Evolutionary conservation across 2,113 vertebrate genomes (phyloP), one percentile per base, ranked within the genome.

Genomic region (Bubo bubo): DNA sequence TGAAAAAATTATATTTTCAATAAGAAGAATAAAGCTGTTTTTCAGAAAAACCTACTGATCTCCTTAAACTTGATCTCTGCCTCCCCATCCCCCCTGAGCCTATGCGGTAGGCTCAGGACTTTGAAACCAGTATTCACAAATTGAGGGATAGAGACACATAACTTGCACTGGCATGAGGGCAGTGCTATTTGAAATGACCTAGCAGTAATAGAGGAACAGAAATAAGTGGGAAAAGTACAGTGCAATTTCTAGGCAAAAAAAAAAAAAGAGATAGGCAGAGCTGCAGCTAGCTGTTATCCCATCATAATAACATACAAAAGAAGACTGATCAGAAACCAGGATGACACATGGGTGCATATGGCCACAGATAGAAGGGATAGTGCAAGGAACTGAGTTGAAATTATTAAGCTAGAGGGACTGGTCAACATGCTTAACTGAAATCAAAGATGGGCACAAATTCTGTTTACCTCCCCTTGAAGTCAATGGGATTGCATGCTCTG

Each of bases 21-120:
- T 89, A 17, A 7, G 62, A 94, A 73, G 85, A 93, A 83, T 79
- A 95, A 52, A 97, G 53, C 35, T 79, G 15, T 72, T 91, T 95
- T 94, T 75, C 83, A 94, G 64, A 79, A 82, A 77, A 88, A 39
- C 4, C 34, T 45, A 62, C 37, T 70, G 70, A 77, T 77, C 35
- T 96, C 27, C 77, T 86, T 87, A 91, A 83, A 45, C 37, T 90
- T 82, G 81, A 64, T 93, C 45, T 91, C 84, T 93, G 30, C 19
- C 37, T 77, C n/a, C 22, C 39, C 22, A 9, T 3, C 21, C n/a
- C 24, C 5, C 12, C 14, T 22, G 26, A 74, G 30, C 39, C 70
- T 76, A 1, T 86, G 80, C 56, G 21, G 77, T 30, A 49, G 75
- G 66, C 43, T 86, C 18, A 10, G 63, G 75, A 35, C 77, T 91